A percentile compares a stretch with the other conserved stretches of the same genome.
Evolutionary conservation across 2,888 invertebrate species (phyloP).

Genomic region (Chironomus tentans): DNA sequence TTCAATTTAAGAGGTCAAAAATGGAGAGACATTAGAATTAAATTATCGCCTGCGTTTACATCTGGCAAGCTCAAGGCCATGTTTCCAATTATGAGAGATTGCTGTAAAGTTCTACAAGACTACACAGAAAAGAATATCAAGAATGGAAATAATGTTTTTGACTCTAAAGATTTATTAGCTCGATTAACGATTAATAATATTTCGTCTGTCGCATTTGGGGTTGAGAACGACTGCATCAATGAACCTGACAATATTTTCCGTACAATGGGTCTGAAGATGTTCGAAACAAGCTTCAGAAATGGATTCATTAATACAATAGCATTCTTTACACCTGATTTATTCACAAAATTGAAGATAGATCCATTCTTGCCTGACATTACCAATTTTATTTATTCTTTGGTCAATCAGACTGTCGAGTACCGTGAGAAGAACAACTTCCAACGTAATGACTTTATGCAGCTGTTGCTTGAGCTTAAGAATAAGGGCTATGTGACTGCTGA

Average conservation of each 20-base stretch:
- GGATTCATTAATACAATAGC: constrained; percentile 29
- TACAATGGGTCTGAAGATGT: constrained; percentile 31
- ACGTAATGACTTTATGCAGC: constrained; percentile 40
- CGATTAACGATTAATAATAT: constrained; percentile 36
- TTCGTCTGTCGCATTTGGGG: constrained; percentile 36
- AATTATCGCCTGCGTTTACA: constrained; percentile 53
- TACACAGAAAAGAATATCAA: constrained; percentile 38
- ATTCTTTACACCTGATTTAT: constrained; percentile 28
- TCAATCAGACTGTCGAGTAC: constrained; percentile 29
- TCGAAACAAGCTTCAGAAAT: constrained; percentile 30
- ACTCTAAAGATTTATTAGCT: constrained; percentile 38
- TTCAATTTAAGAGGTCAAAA: constrained; percentile 48
- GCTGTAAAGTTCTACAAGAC: constrained; percentile 43
- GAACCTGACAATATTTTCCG: constrained; percentile 32
- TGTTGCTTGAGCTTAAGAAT: constrained; percentile 36
- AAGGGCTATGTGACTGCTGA: neutral
- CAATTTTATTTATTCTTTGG: constrained; percentile 29
- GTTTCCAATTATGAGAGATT: constrained; percentile 47
- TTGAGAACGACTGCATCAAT: constrained; percentile 33
- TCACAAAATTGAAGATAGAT: neutral
- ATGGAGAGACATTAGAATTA: constrained; percentile 51
- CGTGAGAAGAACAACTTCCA: constrained; percentile 30
- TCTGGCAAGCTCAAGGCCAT: constrained; percentile 52
- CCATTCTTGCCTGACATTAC: neutral
- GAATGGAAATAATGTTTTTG: constrained; percentile 37